Conservation (phyloP, 2,797 vertebrate genomes). For the Anolis apletophallus region DNA sequence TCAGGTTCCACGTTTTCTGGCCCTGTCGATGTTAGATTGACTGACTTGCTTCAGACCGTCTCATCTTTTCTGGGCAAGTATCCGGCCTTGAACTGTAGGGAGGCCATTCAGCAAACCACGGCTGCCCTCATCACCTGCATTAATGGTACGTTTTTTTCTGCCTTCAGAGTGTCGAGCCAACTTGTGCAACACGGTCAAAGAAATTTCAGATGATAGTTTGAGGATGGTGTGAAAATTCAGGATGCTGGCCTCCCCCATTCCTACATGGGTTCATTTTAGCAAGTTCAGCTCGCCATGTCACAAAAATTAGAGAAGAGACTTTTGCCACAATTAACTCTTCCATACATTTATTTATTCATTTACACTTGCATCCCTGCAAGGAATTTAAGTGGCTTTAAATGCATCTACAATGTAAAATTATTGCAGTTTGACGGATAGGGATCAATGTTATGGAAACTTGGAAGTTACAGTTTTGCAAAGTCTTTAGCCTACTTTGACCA, state of each 20-base stretch:
- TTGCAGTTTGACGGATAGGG: no score
- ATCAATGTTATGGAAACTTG: no score
- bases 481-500: no score
- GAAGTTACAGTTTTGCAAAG: no score
- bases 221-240: background rate
- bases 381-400: no score
- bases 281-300: background rate
- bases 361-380: background rate
- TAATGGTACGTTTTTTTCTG: constrained; percentile 23
- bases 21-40: constrained; percentile 43
- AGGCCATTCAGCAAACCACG: constrained; percentile 33
- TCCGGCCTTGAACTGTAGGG: constrained; percentile 46
- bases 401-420: no score
- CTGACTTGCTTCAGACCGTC: constrained; percentile 50
- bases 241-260: background rate
- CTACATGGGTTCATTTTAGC: background rate
- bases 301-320: background rate
- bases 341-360: background rate
- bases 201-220: background rate
- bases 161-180: background rate
- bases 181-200: background rate
- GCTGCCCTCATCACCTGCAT: constrained; percentile 40
- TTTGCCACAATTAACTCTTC: background rate
- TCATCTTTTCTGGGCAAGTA: constrained; percentile 54
- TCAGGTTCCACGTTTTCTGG: constrained; percentile 49